Conservation (phyloP, 2,888 invertebrate genomes). For the Apodemia zela region DNA sequence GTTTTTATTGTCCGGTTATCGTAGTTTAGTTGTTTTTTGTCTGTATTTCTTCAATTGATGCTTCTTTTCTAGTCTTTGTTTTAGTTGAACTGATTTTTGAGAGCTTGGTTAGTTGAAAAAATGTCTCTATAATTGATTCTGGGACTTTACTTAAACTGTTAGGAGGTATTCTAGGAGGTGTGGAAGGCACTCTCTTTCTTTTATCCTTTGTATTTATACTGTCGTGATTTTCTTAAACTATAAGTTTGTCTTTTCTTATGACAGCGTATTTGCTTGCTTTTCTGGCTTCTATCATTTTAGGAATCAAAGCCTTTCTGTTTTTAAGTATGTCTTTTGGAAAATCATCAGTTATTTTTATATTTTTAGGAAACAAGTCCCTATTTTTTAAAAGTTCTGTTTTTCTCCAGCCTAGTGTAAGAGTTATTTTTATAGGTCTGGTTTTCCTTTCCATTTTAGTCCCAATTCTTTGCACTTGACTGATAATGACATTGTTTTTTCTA, state of each 20-base stretch:
- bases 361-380: too few species aligned
- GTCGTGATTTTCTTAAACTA: background rate
- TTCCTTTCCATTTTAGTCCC: background rate
- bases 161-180: background rate
- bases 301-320: background rate
- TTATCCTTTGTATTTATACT: background rate
- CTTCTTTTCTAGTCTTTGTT: background rate
- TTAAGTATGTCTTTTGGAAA: constrained; percentile 7
- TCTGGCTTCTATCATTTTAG: background rate
- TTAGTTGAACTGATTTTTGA: background rate
- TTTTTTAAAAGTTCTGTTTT: too few species aligned
- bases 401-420: background rate
- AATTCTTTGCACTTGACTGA: constrained; percentile 2
- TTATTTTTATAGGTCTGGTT: background rate
- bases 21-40: constrained; percentile 17
- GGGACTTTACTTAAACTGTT: background rate
- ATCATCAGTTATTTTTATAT: background rate
- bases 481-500: background rate
- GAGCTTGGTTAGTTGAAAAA: background rate
- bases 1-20: too few species aligned
- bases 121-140: background rate
- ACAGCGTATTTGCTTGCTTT: background rate
- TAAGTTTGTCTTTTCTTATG: background rate
- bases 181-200: background rate
- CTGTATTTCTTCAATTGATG: constrained; percentile 18